Base-by-base conservation (phyloP, 2,888 invertebrate species). In the Disparrhopalites patrizii region DNA sequence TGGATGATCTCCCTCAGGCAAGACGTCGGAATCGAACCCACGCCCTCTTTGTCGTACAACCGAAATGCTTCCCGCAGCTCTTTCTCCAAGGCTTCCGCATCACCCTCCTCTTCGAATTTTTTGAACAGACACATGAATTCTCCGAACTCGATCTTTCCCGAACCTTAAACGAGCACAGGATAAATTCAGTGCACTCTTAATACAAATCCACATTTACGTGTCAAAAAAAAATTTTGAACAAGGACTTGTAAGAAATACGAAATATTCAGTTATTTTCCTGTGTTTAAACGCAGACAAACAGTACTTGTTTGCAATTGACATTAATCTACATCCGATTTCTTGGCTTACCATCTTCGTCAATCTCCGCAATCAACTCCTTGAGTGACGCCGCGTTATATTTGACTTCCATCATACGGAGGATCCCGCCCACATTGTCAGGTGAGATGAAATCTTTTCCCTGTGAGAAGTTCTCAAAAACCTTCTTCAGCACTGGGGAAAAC, bases 41-140 rank as follows among this genome's bases (percentile, higher is more conserved):
- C 23, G 3, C 93, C 93, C 86, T 94, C 93, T 83, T 97, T 98
- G 81, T 99, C 98, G 80, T 99, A 94, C 76, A 99, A 88, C 80
- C 98, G 89, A 86, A 99, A 99, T 62, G 98, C 98, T 85, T 98
- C 97, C 77, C 95, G 88, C 71, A 99, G 85, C 82, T 99, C 98
- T 79, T 96, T 93, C 80, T 97, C 94, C 87, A 96, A 89, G 62
- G 93, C 93, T 81, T 98, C 98, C 73, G 93, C 92, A 79, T 98
- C 98, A 80, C 96, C 96, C 81, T 95, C 94, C 78, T 96, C 91
- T 79, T 98, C 91, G 85, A 98, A 99, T 83, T 93, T 93, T 77
- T 94, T 93, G 73, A 95, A 93, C 76, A 97, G 84, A 75, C 90
- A 91, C 68, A 94, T 90, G 84, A 98, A 98, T 82, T 97, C 96